These are phyloP conservation scores for Coronaproctus castanopsis DNA, from an alignment of 2,888 invertebrate species.

Conservation along the genomic window DNA sequence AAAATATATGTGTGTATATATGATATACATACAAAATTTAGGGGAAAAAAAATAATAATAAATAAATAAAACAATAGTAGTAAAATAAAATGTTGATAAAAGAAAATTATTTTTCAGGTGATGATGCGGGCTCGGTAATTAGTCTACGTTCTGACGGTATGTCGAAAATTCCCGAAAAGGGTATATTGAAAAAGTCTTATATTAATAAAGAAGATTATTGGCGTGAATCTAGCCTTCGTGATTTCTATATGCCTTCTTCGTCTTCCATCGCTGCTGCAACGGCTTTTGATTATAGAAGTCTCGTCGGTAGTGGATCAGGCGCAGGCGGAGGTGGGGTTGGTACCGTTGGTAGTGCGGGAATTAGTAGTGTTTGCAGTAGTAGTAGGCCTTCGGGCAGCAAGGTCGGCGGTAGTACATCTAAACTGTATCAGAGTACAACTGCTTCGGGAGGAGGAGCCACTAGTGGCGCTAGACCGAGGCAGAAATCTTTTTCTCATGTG, in stretches of 20 bases:
- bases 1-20: no score
- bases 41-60: no score
- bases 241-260: not conserved
- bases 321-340: not conserved
- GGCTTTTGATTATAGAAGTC: not conserved
- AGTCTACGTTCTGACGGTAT: conserved; percentile 37
- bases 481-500: conserved; percentile 11
- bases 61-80: no score
- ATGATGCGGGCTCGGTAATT: conserved; percentile 61
- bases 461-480: not conserved
- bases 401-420: no score
- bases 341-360: not conserved
- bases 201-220: not conserved
- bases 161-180: conserved; percentile 65
- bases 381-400: not conserved
- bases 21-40: no score
- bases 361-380: not conserved
- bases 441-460: not conserved
- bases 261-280: not conserved
- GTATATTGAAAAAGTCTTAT: conserved; percentile 71
- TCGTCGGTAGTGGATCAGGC: not conserved
- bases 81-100: no score
- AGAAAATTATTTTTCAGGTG: conserved; percentile 28
- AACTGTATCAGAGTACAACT: no score
- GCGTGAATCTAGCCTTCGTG: not conserved